Percentiles rank a stretch among this genome's conserved stretches.
Conservation (phyloP, 1,140 invertebrate species). For the Antheraea mylitta region DNA sequence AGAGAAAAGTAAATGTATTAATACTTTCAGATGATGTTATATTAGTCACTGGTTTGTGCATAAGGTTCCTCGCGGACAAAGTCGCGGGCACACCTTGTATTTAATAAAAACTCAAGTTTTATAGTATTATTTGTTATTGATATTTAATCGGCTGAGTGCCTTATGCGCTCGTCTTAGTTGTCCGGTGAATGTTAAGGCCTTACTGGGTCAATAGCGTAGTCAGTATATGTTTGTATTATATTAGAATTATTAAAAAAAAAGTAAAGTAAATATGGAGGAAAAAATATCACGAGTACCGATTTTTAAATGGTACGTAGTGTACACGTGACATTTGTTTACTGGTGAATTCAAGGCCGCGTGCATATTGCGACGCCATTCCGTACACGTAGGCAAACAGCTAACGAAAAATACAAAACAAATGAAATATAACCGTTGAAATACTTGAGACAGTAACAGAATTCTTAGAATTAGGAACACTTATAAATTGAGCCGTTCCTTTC, state of each 20-base stretch:
- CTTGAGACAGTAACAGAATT: not conserved
- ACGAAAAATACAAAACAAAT: constrained; percentile 20
- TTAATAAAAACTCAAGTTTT: too few species aligned
- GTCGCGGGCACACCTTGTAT: not conserved
- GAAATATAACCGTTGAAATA: not conserved
- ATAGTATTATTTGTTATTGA: not conserved
- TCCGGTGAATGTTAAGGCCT: too few species aligned
- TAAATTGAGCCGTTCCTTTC: constrained; percentile 9
- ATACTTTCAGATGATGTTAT: too few species aligned
- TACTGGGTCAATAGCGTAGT: too few species aligned
- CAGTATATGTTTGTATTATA: too few species aligned
- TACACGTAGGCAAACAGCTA: constrained; percentile 38
- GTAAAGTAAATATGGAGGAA: not conserved
- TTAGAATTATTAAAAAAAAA: not conserved
- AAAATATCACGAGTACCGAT: constrained; percentile 23
- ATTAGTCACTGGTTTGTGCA: too few species aligned
- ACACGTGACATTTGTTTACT: constrained; percentile 68
- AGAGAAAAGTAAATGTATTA: too few species aligned
- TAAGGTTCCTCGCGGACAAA: too few species aligned
- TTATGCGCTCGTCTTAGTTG: too few species aligned
- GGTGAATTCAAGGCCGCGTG: constrained; percentile 53
- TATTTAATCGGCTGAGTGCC: too few species aligned
- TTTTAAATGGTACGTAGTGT: constrained; percentile 32
- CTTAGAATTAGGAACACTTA: not conserved
- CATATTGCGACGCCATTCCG: constrained; percentile 59